phyloP scores from a whole-genome alignment of 2,113 vertebrate genomes.

The Anthoscopus minutus region DNA sequence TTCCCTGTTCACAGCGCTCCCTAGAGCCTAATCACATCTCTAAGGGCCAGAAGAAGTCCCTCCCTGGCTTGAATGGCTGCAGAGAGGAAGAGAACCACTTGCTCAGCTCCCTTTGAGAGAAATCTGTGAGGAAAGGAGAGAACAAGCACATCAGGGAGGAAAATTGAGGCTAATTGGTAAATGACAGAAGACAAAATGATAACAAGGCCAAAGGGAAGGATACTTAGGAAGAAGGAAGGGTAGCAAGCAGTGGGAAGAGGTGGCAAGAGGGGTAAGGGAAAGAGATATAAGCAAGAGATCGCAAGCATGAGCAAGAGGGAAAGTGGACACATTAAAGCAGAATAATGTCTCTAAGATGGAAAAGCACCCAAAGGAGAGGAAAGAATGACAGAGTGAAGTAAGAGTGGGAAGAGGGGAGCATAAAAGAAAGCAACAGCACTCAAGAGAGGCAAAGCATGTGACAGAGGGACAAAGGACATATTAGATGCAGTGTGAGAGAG shows the following conservation, averaged over 20 bases:
- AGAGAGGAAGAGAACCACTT: background rate
- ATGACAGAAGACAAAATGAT: background rate
- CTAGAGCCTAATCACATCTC: too few relatives aligned
- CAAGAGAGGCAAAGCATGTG: background rate
- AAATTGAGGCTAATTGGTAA: background rate
- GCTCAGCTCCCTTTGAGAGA: background rate
- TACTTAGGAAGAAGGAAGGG: background rate
- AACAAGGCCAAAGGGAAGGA: background rate
- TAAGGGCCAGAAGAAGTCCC: background rate
- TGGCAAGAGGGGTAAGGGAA: background rate
- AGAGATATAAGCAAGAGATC: background rate
- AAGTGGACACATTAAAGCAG: background rate
- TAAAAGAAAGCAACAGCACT: background rate
- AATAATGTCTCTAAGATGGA: background rate
- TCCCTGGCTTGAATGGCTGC: background rate
- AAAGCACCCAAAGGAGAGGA: background rate
- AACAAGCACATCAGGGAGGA: background rate
- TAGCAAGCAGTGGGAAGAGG: background rate
- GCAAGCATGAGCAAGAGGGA: background rate
- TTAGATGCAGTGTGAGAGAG: background rate
- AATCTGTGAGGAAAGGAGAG: background rate
- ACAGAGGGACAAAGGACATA: background rate
- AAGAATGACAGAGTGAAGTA: background rate
- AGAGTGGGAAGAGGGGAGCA: background rate
- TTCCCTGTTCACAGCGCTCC: background rate